Base-by-base conservation (phyloP, 2,113 vertebrate species). In the Scalopus aquaticus region DNA sequence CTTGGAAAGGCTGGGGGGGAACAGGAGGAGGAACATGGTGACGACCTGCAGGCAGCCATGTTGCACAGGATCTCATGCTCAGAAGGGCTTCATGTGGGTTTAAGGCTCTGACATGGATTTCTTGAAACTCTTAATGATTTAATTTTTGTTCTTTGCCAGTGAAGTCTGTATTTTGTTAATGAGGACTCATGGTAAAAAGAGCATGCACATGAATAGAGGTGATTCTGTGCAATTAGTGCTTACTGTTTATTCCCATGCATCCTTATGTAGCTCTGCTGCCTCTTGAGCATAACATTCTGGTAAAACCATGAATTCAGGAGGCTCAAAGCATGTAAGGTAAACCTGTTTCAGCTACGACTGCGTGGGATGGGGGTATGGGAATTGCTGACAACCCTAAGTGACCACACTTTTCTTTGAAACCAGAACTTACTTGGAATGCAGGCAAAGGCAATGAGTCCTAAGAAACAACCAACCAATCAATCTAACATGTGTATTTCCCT, bases 181-280 rank as follows among this genome's bases (percentile, higher is more conserved):
- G 28, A 44, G 88, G 35, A 44, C 60, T 60, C 3, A 5, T 49
- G 46, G 46, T 2, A 49, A 7, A 11, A 49, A 13, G 28, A 37
- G n/a, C 69, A 20, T 2, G 11, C 2, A 0, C 26, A 1, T 0
- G 6, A 90, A 11, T 44, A 54, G 46, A 56, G 28, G 28, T n/a
- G 49, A 30, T 49, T 19, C 17, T 0, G 12, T 4, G 20, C 16
- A 9, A 3, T 10, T 49, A 2, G 1, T 35, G 19, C 16, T 72
- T 42, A 24, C 24, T 65, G 2, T 42, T 85, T 72, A 54, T 15
- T 51, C 24, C n/a, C n/a, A 74, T 12, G 17, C 1, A 2, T 64
- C 15, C 79, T n/a, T 10, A 24, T 65, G 8, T 1, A 70, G 42
- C 19, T 35, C 13, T 20, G 26, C 54, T 30, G 16, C 73, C 32